A percentile compares a stretch with the other conserved stretches of the same genome.
Evolutionary conservation across 2,113 vertebrate species (phyloP).

Genomic region (Myanophis thanlyinensis): DNA sequence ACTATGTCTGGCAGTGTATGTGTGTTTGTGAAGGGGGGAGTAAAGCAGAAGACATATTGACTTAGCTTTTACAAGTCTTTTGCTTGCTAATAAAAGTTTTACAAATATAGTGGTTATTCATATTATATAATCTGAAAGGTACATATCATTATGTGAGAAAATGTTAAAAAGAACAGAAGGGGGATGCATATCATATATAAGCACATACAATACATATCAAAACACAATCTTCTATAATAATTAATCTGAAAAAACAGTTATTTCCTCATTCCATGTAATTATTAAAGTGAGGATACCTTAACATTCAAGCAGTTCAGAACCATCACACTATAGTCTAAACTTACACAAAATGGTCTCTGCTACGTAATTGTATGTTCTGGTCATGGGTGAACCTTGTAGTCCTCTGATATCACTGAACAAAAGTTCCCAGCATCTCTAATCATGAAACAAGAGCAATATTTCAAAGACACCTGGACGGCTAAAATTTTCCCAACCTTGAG

Average conservation of each 20-base stretch:
- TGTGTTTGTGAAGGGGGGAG: no score
- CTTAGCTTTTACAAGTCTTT: not conserved
- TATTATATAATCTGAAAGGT: not conserved
- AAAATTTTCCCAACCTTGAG: not conserved
- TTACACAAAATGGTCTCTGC: not conserved
- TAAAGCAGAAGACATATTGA: no score
- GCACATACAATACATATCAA: no score
- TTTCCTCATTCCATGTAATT: not conserved
- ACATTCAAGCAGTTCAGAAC: not conserved
- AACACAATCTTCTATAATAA: not conserved
- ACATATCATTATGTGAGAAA: not conserved
- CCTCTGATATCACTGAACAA: not conserved
- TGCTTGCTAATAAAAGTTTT: not conserved
- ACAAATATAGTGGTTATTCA: not conserved
- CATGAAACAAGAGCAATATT: not conserved
- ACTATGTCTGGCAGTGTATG: not conserved
- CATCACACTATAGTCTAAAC: not conserved
- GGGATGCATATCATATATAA: no score
- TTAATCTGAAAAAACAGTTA: not conserved
- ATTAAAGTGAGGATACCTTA: not conserved
- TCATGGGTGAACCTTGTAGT: not conserved
- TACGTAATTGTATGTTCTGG: not conserved
- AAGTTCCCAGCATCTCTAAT: not conserved
- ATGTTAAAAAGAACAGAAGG: not conserved
- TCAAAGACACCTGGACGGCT: not conserved